These are phyloP conservation scores for Capromys pilorides DNA, from an alignment of 2,797 vertebrate genomes.

Conservation along the genomic window DNA sequence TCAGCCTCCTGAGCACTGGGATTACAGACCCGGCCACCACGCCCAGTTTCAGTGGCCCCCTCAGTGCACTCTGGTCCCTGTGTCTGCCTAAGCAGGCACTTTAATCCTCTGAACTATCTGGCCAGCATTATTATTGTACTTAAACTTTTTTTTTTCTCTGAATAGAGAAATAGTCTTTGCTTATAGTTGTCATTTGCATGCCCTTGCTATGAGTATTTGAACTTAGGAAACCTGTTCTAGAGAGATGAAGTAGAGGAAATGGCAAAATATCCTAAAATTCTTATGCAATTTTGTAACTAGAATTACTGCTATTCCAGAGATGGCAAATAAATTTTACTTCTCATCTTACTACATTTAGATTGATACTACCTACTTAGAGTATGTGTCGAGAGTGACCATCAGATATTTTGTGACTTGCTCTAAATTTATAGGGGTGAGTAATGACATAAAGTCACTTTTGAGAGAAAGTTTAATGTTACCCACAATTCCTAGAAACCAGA, in stretches of 20 bases:
- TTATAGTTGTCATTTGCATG: background rate
- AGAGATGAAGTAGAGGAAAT: background rate
- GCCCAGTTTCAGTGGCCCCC: too few relatives aligned
- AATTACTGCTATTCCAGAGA: background rate
- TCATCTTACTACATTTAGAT: background rate
- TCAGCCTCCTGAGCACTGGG: too few relatives aligned
- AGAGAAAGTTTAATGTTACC: background rate
- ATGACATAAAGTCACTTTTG: background rate
- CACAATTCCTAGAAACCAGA: background rate
- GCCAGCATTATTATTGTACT: background rate
- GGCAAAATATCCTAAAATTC: slow-evolving; percentile 16
- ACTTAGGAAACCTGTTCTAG: background rate
- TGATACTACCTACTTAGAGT: background rate
- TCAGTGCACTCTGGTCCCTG: too few relatives aligned
- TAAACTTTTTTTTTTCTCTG: background rate
- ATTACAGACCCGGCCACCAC: too few relatives aligned
- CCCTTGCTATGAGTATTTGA: background rate
- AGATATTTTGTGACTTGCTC: background rate
- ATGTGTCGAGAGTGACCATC: background rate
- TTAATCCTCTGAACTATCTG: too few relatives aligned
- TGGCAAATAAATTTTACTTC: background rate
- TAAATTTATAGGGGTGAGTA: background rate
- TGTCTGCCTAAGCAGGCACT: too few relatives aligned
- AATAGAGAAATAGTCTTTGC: background rate
- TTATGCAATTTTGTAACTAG: background rate